Evolutionary conservation across 2,888 invertebrate genomes (phyloP).

Genomic region (Drosophila kambysellisi): DNA sequence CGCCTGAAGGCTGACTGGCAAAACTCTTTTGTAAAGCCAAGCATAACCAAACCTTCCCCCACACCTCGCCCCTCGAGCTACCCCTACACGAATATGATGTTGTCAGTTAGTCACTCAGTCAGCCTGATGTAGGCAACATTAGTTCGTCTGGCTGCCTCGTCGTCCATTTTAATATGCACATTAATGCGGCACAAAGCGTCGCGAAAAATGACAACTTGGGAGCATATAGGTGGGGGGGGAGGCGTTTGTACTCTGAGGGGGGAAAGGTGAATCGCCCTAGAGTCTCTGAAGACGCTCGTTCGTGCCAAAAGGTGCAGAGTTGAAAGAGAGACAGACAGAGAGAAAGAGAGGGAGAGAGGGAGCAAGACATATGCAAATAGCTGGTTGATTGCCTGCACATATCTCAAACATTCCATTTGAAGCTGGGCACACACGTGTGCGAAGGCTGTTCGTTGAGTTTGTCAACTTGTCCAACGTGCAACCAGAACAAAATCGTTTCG

Average conservation of each 20-base stretch:
- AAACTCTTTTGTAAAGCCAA: slow-evolving; percentile 47
- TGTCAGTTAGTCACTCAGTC: slow-evolving; percentile 35
- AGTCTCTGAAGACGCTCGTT: slow-evolving; percentile 14
- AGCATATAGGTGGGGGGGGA: background rate
- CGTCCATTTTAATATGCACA: slow-evolving; percentile 69
- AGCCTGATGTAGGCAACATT: slow-evolving; percentile 38
- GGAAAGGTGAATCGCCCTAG: background rate
- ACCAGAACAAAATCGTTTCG: background rate
- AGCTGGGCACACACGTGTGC: slow-evolving; percentile 12
- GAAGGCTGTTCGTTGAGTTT: background rate
- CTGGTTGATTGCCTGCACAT: slow-evolving; percentile 66
- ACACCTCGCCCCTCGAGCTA: background rate
- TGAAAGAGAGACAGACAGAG: background rate
- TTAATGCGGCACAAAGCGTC: slow-evolving; percentile 75
- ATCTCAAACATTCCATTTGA: slow-evolving; percentile 50
- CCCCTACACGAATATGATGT: slow-evolving; percentile 50
- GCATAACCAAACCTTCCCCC: background rate
- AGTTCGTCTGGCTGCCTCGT: slow-evolving; percentile 43
- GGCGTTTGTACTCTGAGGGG: background rate
- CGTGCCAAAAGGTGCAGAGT: slow-evolving; percentile 24
- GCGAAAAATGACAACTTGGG: slow-evolving; percentile 66
- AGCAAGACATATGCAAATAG: slow-evolving; percentile 65
- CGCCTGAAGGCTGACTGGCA: slow-evolving; percentile 56
- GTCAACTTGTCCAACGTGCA: background rate
- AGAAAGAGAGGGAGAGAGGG: background rate